Conservation (phyloP, 2,113 vertebrate genomes). For the Leptobrachium leishanense region DNA sequence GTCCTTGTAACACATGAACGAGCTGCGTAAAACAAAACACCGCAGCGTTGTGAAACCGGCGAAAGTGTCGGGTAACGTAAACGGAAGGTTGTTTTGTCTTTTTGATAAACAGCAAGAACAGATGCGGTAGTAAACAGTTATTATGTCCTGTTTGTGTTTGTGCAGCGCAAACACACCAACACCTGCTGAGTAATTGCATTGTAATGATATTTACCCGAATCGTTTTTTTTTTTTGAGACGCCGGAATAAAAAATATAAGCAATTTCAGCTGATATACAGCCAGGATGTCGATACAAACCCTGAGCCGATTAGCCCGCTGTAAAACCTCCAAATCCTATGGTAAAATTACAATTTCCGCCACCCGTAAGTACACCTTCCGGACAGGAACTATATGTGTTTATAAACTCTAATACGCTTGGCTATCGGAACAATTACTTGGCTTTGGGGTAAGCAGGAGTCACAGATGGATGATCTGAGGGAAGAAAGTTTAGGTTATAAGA, state of each 20-base stretch:
- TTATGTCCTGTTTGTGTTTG: constrained; percentile 35
- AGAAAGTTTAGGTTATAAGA: constrained; percentile 31
- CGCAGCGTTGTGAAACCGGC: not conserved
- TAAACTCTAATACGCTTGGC: constrained; percentile 38
- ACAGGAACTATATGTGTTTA: constrained; percentile 43
- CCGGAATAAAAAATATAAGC: constrained; percentile 21
- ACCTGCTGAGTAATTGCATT: constrained; percentile 34
- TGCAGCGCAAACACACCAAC: constrained; percentile 22
- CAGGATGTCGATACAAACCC: constrained; percentile 20
- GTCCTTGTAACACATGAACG: too few relatives aligned
- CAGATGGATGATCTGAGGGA: constrained; percentile 36
- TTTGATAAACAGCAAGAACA: constrained; percentile 34
- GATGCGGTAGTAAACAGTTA: constrained; percentile 37
- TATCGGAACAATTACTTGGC: constrained; percentile 47
- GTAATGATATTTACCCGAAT: constrained; percentile 22
- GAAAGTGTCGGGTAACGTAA: not conserved
- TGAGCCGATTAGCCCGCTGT: constrained; percentile 25
- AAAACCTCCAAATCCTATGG: constrained; percentile 30
- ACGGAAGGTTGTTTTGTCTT: constrained; percentile 15
- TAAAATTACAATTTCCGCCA: constrained; percentile 27
- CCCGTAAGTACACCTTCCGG: constrained; percentile 30
- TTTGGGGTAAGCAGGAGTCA: constrained; percentile 23
- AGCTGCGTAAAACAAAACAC: not conserved
- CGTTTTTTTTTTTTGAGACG: constrained; percentile 19
- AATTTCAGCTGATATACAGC: constrained; percentile 33